phyloP scores from a whole-genome alignment of 2,888 invertebrate genomes.

The Lissocephala sabroskyi region DNA sequence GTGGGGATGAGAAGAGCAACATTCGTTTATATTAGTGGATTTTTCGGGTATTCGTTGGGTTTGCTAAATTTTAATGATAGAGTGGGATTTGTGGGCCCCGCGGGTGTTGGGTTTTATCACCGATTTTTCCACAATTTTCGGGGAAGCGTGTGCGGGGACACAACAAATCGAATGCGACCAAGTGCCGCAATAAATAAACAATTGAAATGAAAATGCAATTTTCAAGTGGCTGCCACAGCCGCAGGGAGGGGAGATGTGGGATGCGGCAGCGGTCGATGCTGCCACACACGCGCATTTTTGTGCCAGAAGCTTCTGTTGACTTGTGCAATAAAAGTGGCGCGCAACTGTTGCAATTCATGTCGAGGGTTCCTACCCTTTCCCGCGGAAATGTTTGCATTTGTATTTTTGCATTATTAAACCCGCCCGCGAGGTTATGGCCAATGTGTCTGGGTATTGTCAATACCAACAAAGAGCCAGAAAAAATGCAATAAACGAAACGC shows the following conservation, averaged over 20 bases:
- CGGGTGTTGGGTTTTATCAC: too few relatives aligned
- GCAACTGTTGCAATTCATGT: slow-evolving; percentile 50
- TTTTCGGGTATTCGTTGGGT: too few relatives aligned
- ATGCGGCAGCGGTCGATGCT: not conserved
- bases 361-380: slow-evolving; percentile 20
- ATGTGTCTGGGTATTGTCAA: slow-evolving; percentile 34
- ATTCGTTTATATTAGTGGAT: too few relatives aligned
- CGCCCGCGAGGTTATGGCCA: too few relatives aligned
- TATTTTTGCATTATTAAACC: slow-evolving; percentile 65
- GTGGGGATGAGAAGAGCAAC: too few relatives aligned
- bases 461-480: too few relatives aligned
- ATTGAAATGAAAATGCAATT: slow-evolving; percentile 66
- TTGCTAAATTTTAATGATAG: too few relatives aligned
- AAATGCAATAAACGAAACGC: not conserved
- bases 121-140: too few relatives aligned
- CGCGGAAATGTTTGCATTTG: slow-evolving; percentile 62
- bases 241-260: not conserved
- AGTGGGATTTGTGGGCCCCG: too few relatives aligned
- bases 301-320: slow-evolving; percentile 58
- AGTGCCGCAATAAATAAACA: slow-evolving; percentile 65
- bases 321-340: slow-evolving; percentile 65
- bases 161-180: slow-evolving; percentile 67
- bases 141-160: slow-evolving; percentile 26
- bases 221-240: slow-evolving; percentile 55
- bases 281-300: slow-evolving; percentile 29